phyloP scores from a whole-genome alignment of 92 coral and sea anemone genomes.

The Isaurus tuberculatus region DNA sequence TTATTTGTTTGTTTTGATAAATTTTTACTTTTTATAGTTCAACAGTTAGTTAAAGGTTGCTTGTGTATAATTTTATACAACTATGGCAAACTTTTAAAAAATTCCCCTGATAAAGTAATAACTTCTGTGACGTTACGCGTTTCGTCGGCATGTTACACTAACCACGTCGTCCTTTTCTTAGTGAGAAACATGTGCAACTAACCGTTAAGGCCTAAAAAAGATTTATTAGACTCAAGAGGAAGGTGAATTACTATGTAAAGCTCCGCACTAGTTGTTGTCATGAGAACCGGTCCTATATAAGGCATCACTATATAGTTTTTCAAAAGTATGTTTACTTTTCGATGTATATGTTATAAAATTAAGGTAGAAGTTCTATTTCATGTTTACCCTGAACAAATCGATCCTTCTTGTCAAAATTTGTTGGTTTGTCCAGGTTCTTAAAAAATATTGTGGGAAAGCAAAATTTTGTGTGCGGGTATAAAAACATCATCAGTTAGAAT shows the following conservation, averaged over 20 bases:
- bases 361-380: constrained; percentile 12
- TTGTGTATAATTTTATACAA: background rate
- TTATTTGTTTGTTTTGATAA: background rate
- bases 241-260: background rate
- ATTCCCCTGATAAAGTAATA: background rate
- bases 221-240: background rate
- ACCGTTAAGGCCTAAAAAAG: no score
- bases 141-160: no score
- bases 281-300: constrained; percentile 6
- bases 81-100: background rate
- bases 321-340: constrained; percentile 24
- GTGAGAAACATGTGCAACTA: no score
- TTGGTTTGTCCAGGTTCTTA: background rate
- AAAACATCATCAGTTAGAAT: background rate
- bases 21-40: background rate
- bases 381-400: constrained; percentile 4
- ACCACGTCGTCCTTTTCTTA: no score
- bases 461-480: background rate
- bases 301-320: constrained; percentile 20
- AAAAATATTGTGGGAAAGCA: background rate
- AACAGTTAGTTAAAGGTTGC: constrained; percentile 17
- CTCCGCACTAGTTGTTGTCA: background rate
- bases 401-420: background rate
- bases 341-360: background rate
- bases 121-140: no score